Base-by-base conservation (phyloP, 2,888 invertebrate species). In the Dendrolimus pini region DNA sequence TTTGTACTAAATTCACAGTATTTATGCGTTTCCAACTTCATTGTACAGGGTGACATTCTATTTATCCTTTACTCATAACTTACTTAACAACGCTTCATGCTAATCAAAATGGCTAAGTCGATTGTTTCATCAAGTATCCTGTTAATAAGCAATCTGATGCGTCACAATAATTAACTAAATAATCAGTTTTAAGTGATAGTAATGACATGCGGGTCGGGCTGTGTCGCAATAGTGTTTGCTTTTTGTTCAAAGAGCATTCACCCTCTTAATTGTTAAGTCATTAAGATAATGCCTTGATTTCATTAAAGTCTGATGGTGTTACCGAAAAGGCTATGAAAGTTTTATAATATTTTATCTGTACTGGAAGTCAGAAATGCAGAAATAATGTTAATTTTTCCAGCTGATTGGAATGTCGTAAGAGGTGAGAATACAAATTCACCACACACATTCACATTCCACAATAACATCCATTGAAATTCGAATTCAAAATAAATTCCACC, bases 101-200 rank as follows among this genome's bases (percentile, higher is more conserved):
- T 47, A 47, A 47, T 47, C 47, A 47, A 47, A 47, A 47, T 47
- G 47, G 47, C 47, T 47, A 41, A 14, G 14, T 52, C 41, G 78
- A 86, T 86, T 80, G 79, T 78, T 72, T 76, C 79, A 79, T 85
- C 83, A 83, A 68, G 64, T 71, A 69, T 72, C 61, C 60, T 57
- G 57, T 80, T 80, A 80, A 82, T 82, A 79, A 81, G 80, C 84
- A 89, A 89, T 89, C 89, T 86, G 86, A 83, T 72, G 75, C 80
- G 78, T 80, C 78, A 78, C 71, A 76, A 78, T 88, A 85, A 88
- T 89, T 89, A 88, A 85, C 77, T 75, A 71, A 71, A 73, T 85
- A 85, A 86, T 85, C 82, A 80, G 79, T 81, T 78, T 78, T 85
- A 86, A 89, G 83, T 87, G 86, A 81, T 83, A 81, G 79, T 86